A percentile compares a stretch with the other conserved stretches of the same genome.
Evolutionary conservation across 2,797 vertebrate genomes (phyloP).

Genomic region (Mormyrops attenuatus): DNA sequence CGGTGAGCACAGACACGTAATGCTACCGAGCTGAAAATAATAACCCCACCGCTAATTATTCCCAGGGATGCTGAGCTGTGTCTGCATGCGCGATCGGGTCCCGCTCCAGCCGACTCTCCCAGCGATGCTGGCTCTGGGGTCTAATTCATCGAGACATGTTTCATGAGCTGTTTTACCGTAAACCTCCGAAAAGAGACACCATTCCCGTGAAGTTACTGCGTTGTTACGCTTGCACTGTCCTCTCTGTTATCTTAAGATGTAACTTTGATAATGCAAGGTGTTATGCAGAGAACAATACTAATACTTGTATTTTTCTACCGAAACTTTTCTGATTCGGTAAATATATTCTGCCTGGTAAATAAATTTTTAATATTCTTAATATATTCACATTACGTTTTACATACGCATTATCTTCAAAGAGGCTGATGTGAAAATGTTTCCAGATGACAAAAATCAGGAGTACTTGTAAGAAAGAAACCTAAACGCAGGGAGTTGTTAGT

Average conservation of each 20-base stretch:
- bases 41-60: neutral
- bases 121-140: conserved; percentile 4
- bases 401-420: neutral
- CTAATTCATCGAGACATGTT: conserved; percentile 9
- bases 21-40: neutral
- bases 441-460: neutral
- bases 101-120: neutral
- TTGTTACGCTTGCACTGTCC: neutral
- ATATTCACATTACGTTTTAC: neutral
- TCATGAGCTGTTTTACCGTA: conserved; percentile 3
- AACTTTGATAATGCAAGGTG: neutral
- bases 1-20: neutral
- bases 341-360: neutral
- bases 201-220: neutral
- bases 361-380: neutral
- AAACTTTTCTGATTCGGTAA: neutral
- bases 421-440: neutral
- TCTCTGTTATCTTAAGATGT: neutral
- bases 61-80: neutral
- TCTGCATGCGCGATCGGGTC: neutral
- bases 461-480: neutral
- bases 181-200: neutral
- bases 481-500: neutral
- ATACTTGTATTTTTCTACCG: neutral
- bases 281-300: neutral